Conservation (phyloP, 2,113 vertebrate species). For the Rhinolophus sinicus region DNA sequence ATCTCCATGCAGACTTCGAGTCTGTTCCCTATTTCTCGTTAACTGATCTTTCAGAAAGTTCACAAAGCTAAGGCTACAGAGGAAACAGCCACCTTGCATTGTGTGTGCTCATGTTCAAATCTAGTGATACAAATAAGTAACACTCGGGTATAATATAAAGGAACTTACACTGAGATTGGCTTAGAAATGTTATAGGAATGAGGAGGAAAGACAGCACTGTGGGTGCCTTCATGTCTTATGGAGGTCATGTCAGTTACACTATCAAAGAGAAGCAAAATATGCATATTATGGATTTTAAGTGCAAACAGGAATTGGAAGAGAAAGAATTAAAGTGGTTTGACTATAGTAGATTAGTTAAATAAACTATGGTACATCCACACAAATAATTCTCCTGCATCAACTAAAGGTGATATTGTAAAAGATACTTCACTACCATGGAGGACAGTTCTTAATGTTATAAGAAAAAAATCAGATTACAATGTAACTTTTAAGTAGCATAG, state of each 20-base stretch:
- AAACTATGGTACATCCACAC: neutral
- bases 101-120: neutral
- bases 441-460: neutral
- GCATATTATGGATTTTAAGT: neutral
- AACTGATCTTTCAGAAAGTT: neutral
- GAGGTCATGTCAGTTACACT: neutral
- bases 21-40: conserved; percentile 6
- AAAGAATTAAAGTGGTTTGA: neutral
- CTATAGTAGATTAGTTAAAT: neutral
- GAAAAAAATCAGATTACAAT: conserved; percentile 36
- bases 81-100: neutral
- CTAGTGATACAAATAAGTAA: neutral
- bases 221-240: neutral
- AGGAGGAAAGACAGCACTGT: neutral
- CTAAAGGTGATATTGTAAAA: conserved; percentile 26
- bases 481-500: conserved; percentile 8
- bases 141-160: neutral
- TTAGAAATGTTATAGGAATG: neutral
- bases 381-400: neutral
- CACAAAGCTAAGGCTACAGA: neutral
- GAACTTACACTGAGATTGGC: neutral
- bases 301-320: neutral
- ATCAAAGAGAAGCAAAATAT: conserved; percentile 5
- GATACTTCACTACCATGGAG: neutral
- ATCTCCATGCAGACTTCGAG: neutral